These are phyloP conservation scores for Lophius americanus DNA, from an alignment of 2,797 vertebrate genomes.

Conservation along the genomic window DNA sequence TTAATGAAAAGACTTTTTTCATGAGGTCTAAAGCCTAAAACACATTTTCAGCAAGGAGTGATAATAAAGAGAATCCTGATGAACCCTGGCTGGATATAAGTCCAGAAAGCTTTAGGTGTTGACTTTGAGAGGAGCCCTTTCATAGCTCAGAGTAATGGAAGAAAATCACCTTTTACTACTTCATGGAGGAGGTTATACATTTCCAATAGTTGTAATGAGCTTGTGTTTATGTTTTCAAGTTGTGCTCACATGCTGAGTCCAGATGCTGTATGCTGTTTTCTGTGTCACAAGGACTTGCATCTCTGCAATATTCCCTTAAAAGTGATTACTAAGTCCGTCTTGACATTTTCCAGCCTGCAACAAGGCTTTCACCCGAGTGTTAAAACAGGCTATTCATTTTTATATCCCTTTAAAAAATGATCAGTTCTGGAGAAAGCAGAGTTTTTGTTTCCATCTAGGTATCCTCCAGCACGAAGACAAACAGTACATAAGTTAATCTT, in stretches of 20 bases:
- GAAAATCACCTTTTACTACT: slow-evolving; percentile 31
- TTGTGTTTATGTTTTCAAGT: slow-evolving; percentile 8
- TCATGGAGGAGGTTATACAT: slow-evolving; percentile 6
- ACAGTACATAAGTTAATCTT: background rate
- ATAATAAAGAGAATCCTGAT: slow-evolving; percentile 1
- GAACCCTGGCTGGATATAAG: background rate
- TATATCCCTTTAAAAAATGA: background rate
- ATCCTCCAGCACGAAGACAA: background rate
- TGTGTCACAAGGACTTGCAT: background rate
- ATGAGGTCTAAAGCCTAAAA: slow-evolving; percentile 7
- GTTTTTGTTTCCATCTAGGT: background rate
- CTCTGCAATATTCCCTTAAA: background rate
- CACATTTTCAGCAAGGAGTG: slow-evolving; percentile 7
- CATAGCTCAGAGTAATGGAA: slow-evolving; percentile 15
- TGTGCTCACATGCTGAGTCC: background rate
- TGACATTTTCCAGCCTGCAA: slow-evolving; percentile 13
- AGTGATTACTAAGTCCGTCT: background rate
- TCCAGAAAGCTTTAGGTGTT: slow-evolving; percentile 15
- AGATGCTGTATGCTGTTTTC: background rate
- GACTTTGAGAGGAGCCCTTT: slow-evolving; percentile 16
- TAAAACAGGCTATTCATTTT: slow-evolving; percentile 2
- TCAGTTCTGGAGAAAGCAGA: slow-evolving; percentile 1
- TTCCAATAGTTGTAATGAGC: slow-evolving; percentile 16
- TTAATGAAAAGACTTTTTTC: background rate
- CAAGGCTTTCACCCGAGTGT: background rate